Evolutionary conservation across 2,113 vertebrate species (phyloP).

Genomic region (Spilogale gracilis): DNA sequence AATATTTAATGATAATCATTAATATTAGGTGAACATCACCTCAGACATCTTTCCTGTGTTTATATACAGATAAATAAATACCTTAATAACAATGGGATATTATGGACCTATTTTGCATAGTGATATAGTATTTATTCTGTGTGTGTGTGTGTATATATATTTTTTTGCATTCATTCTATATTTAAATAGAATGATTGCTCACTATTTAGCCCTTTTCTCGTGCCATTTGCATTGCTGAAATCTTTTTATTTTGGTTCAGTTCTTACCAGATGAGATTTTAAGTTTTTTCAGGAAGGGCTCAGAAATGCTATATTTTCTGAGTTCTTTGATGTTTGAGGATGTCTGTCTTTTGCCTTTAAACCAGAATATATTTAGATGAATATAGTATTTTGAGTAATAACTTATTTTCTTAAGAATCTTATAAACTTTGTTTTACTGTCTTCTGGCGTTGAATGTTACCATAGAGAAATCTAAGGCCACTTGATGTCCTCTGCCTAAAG

Average conservation of each 20-base stretch:
- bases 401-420: conserved; percentile 5
- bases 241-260: neutral
- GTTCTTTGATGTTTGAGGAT: neutral
- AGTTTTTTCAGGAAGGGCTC: neutral
- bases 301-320: neutral
- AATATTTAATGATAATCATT: neutral
- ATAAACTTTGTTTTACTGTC: neutral
- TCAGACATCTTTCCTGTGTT: neutral
- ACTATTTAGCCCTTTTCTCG: neutral
- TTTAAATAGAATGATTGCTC: neutral
- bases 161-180: neutral
- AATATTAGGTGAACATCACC: neutral
- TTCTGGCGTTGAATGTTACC: neutral
- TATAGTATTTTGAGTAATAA: conserved; percentile 16
- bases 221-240: neutral
- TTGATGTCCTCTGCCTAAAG: neutral
- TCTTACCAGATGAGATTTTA: neutral
- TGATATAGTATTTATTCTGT: neutral
- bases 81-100: neutral
- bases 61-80: neutral
- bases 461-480: neutral
- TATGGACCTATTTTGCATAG: neutral
- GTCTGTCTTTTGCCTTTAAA: conserved; percentile 16
- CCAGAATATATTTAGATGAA: neutral
- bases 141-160: neutral